Evolutionary conservation across 2,888 invertebrate species (phyloP), one percentile per base, ranked within the genome.

Genomic region (Tenthredo mesomela): DNA sequence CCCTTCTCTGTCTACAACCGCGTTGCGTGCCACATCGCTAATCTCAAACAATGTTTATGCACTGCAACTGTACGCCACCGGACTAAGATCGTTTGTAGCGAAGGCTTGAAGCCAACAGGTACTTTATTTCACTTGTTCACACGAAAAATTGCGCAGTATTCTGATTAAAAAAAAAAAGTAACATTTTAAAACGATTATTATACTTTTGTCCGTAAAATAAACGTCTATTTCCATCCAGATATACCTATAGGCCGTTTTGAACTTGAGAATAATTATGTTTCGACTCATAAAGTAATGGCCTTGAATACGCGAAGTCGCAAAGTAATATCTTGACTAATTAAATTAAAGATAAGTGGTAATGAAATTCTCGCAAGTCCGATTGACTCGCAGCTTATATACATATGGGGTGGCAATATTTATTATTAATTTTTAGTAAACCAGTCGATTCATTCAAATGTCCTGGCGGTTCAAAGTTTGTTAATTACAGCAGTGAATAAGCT

Each of bases 11-110:
- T 67, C 82, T 70, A 65, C 82, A 70, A 58, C 47, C 82, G 50
- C 67, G 87, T 91, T 90, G 91, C 91, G 90, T 92, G 90, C 88
- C 87, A 87, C 88, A 85, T 87, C 75, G 88, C 90, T 92, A 91
- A 92, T 92, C 90, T 90, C 88, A 87, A 91, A 89, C 89, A 90
- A 90, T 92, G 90, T 92, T 92, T 91, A 91, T 91, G 89, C 89
- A 87, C 88, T 90, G 90, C 90, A 87, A 90, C 86, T 88, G 87
- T 88, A 87, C 86, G 87, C 86, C 88, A 88, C 88, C 88, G 87
- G 80, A 85, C 85, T 87, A 87, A 86, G 86, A 86, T 89, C 90
- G 91, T 91, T 90, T 90, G 89, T 90, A 90, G 88, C 88, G 85
- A 85, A 83, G 85, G 89, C 87, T 87, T 89, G 87, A 89, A 89